phyloP scores from a whole-genome alignment of 2,113 vertebrate species.

The Rhabdomys dilectus region DNA sequence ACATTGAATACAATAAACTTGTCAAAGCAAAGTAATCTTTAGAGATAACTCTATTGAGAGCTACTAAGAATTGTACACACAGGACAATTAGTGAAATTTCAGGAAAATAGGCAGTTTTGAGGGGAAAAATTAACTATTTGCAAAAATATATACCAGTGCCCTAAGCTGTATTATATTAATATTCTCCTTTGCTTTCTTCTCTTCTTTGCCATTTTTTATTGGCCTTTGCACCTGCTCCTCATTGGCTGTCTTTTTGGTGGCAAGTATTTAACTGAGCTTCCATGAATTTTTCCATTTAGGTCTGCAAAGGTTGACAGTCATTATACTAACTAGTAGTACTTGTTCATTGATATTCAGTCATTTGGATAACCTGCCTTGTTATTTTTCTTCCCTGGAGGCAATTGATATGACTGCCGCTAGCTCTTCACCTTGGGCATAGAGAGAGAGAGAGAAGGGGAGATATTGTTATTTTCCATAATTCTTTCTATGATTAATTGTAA shows the following conservation, averaged over 20 bases:
- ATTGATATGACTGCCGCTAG: constrained; percentile 38
- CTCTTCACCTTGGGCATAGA: constrained; percentile 65
- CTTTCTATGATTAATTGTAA: constrained; percentile 53
- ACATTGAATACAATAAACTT: background rate
- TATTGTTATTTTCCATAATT: constrained; percentile 64
- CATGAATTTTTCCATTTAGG: constrained; percentile 65
- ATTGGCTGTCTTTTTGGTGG: constrained; percentile 21
- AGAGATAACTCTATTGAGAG: background rate
- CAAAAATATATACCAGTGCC: background rate
- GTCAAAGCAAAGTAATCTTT: background rate
- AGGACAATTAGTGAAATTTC: background rate
- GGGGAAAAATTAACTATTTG: background rate
- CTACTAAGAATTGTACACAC: background rate
- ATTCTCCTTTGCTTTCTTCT: constrained; percentile 51
- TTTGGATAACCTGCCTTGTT: constrained; percentile 62
- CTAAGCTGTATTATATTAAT: background rate
- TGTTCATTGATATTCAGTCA: constrained; percentile 69
- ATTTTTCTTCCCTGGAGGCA: constrained; percentile 76
- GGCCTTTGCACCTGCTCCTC: constrained; percentile 61
- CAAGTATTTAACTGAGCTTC: constrained; percentile 34
- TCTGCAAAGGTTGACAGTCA: constrained; percentile 73
- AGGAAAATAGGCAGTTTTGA: constrained; percentile 32
- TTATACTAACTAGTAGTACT: constrained; percentile 75
- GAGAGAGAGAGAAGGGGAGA: background rate
- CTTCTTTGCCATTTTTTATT: constrained; percentile 47